Base-by-base conservation (phyloP, 2,113 vertebrate genomes). In the Xenotilapia caudafasciata region DNA sequence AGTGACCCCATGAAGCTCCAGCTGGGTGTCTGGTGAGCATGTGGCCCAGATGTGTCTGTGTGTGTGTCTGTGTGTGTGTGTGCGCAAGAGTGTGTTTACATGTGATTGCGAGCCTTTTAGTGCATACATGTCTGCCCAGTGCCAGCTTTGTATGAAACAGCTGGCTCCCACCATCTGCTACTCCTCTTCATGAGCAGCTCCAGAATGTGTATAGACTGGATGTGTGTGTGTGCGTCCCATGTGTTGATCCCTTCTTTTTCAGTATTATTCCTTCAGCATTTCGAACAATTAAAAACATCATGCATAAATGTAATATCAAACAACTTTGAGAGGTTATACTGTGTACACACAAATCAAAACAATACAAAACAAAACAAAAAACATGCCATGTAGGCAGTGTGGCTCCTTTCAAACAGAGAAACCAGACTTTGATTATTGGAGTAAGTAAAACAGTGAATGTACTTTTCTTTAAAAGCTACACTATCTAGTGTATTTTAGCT, bases 111-210 rank as follows among this genome's bases (percentile, higher is more conserved):
- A 55, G 89, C 90, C 82, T 93, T 89, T 89, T 88, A 91, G 81
- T 87, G 88, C 89, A 89, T 94, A 58, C 86, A 86, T 94, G 92
- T 94, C 94, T 94, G 92, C 94, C 94, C 94, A 92, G 75, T 93
- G 94, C 93, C 94, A 92, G 93, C 90, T 90, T 89, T 87, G 88
- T 88, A 85, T 1, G 31, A 93, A 96, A 96, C 96, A 97, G 95
- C 96, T 97, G 96, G 95, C 86, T 94, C 82, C 54, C 83, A 93
- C 96, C 96, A 97, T 96, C 96, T 96, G 96, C 93, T 94, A 6
- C 91, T 86, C 85, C 83, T 93, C 92, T 82, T 53, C 88, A 88
- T 90, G 89, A 90, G 89, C 86, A 45, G 86, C 60, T 21, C 26
- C 77, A 87, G 84, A 89, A 84, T 85, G 83, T 93, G 62, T 83